phyloP scores from a whole-genome alignment of 2,113 vertebrate genomes.

The Ammodytes marinus region DNA sequence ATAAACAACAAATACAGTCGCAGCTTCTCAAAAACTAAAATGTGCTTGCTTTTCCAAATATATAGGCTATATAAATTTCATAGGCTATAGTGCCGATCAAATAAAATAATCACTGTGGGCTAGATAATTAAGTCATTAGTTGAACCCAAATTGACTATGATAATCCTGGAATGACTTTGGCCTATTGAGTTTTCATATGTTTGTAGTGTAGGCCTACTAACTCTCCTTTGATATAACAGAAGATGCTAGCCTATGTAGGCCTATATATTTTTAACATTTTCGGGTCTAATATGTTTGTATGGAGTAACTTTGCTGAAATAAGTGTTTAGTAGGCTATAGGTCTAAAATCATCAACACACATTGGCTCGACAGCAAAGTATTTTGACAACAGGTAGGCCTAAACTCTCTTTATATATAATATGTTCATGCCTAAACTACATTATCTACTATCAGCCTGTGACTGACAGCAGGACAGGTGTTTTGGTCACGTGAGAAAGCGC shows the following conservation, averaged over 20 bases:
- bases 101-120: background rate
- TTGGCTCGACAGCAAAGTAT: background rate
- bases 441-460: background rate
- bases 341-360: background rate
- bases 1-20: background rate
- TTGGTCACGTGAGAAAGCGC: constrained; percentile 9
- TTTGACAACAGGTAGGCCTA: background rate
- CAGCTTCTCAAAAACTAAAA: background rate
- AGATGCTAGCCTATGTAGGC: too few relatives aligned
- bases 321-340: background rate
- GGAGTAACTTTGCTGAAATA: background rate
- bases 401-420: background rate
- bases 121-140: background rate
- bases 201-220: background rate
- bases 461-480: constrained; percentile 16
- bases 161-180: background rate
- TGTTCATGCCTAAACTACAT: background rate
- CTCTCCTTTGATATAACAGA: background rate
- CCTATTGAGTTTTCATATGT: background rate
- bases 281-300: background rate
- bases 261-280: background rate
- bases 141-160: background rate
- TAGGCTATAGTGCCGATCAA: background rate
- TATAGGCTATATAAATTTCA: too few relatives aligned
- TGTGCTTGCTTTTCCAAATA: background rate